Conservation (phyloP, 2,113 vertebrate species). For the Misgurnus anguillicaudatus region DNA sequence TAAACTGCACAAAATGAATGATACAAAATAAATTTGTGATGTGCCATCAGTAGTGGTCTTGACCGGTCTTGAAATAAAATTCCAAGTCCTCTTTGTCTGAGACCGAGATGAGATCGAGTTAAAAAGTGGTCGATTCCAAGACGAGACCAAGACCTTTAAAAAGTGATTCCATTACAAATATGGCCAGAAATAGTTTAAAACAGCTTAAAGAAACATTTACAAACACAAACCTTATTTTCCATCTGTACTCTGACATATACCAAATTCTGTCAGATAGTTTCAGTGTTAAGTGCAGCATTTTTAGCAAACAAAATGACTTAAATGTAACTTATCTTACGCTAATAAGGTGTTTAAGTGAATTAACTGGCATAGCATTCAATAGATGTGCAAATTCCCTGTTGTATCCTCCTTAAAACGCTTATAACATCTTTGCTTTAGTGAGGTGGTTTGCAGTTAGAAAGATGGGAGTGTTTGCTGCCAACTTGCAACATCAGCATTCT, state of each 20-base stretch:
- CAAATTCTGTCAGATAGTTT: constrained; percentile 5
- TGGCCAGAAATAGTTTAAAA: background rate
- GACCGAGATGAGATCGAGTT: no score
- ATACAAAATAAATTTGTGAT: no score
- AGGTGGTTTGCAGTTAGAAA: constrained; percentile 11
- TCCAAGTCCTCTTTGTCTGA: no score
- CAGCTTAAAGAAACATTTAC: background rate
- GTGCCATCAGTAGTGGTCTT: no score
- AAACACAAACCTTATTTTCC: background rate
- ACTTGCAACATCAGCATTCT: constrained; percentile 45
- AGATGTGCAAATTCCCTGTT: background rate
- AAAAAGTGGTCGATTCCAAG: no score
- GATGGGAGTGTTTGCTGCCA: constrained; percentile 23
- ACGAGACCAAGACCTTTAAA: no score
- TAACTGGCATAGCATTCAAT: background rate
- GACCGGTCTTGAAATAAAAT: no score
- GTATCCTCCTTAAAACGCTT: constrained; percentile 18
- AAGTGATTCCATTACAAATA: background rate
- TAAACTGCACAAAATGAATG: no score
- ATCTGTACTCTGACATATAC: constrained; percentile 6
- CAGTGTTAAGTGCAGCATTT: background rate
- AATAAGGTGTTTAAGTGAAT: background rate
- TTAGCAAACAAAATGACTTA: constrained; percentile 19
- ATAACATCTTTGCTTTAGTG: constrained; percentile 32
- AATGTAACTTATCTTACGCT: background rate